Evolutionary conservation across 2,113 vertebrate genomes (phyloP).

Genomic region (Bettongia penicillata): DNA sequence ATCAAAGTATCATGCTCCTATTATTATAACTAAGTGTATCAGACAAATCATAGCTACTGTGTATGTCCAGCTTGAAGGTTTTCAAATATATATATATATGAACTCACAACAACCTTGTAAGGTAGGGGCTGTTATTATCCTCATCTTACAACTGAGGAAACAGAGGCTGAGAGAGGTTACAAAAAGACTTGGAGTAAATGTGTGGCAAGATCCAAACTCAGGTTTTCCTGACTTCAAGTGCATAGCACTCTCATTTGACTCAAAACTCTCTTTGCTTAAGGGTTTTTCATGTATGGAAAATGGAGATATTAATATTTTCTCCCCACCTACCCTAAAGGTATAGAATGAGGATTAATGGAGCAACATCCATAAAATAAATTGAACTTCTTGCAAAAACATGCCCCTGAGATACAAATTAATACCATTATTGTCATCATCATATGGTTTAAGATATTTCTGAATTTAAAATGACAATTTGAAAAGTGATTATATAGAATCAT

Average conservation of each 20-base stretch:
- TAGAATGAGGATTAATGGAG: conserved; percentile 60
- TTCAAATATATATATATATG: no score
- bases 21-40: neutral
- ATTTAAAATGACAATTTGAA: conserved; percentile 52
- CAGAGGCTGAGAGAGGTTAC: neutral
- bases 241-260: neutral
- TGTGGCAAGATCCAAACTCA: neutral
- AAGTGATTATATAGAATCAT: conserved; percentile 58
- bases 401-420: conserved; percentile 70
- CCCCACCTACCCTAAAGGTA: neutral
- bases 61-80: neutral
- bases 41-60: neutral
- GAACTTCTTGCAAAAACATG: conserved; percentile 66
- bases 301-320: conserved; percentile 37
- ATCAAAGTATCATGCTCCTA: neutral
- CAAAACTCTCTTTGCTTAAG: neutral
- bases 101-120: neutral
- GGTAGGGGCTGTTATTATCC: neutral
- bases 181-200: neutral
- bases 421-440: conserved; percentile 56
- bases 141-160: neutral
- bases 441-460: conserved; percentile 34
- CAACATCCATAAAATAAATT: conserved; percentile 59
- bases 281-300: conserved; percentile 29
- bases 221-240: neutral